These are phyloP conservation scores for Schizaphis graminum DNA, from an alignment of 2,888 invertebrate species.

Conservation along the genomic window DNA sequence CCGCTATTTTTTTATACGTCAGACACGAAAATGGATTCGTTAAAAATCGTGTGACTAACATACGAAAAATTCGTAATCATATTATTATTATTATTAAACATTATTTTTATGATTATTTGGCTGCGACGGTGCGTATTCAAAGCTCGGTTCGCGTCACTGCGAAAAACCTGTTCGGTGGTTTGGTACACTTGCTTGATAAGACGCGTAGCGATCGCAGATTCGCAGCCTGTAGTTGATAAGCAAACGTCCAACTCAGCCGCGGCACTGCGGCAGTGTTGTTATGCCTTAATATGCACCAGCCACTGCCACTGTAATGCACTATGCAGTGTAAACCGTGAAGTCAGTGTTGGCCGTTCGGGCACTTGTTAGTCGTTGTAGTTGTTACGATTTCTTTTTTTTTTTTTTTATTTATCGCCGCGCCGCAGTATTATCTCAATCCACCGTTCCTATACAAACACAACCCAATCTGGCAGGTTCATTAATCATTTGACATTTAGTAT, in stretches of 20 bases:
- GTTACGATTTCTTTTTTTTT: conserved; percentile 36
- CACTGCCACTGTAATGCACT: background rate
- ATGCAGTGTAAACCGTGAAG: background rate
- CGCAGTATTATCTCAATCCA: background rate
- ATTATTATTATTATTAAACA: background rate
- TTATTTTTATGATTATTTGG: background rate
- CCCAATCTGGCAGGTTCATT: background rate
- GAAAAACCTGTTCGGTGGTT: background rate
- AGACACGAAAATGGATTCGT: background rate
- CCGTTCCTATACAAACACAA: background rate
- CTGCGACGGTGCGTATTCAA: no score
- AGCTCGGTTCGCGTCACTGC: background rate
- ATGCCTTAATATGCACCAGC: background rate
- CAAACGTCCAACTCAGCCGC: conserved; percentile 24
- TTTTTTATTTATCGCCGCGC: background rate
- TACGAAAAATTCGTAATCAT: background rate
- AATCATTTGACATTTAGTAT: background rate
- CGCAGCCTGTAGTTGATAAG: conserved; percentile 22
- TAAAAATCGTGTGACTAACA: background rate
- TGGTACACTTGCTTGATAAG: conserved; percentile 59
- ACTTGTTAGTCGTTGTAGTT: background rate
- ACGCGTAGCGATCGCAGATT: background rate
- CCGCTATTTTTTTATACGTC: background rate
- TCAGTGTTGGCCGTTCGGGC: background rate
- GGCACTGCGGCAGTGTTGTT: background rate